Evolutionary conservation across 2,113 vertebrate species (phyloP), one percentile per base, ranked within the genome.

Genomic region (Neotragus moschatus): DNA sequence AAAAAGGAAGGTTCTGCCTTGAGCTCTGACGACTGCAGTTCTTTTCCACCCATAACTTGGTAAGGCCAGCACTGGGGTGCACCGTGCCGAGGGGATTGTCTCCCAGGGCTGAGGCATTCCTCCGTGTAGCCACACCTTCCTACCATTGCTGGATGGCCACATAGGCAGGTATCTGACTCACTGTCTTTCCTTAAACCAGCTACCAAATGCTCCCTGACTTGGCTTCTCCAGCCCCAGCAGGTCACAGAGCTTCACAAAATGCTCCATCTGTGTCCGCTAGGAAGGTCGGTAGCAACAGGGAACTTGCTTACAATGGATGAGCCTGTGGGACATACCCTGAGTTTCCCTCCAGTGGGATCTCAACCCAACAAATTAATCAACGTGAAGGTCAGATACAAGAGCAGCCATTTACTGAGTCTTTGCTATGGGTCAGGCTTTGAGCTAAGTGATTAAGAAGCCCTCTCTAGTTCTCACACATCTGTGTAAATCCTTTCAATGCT

Each of bases 61-160:
- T 26, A 30, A 51, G 82, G 23, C 36, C 77, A 5, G 5, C 19
- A 11, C 49, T 2, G 15, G 55, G 26, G 30, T 43, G 26, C 23
- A 12, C 15, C 3, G 0, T 0, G 30, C 36, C 23, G 45, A 45
- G 30, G 21, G 26, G 17, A 9, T 6, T 51, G 2, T 55, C 19
- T 19, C 16, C n/a, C 1, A 4, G 30, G 55, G 63, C 45, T 25
- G 43, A 11, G 43, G n/a, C 2, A 4, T 33, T 39, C 36, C 14
- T 93, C 10, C 2, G 1, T 5, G 16, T 14, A 4, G 21, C 39
- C 16, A 43, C 43, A 16, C 11, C 25, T 56, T 49, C 39, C 28
- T 8, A 9, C 3, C 14, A 6, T 7, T 51, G 66, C 47, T 26
- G 33, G 94, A 28, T 47, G 3, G 6, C 23, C 4, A 39, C 53